Evolutionary conservation across 2,113 vertebrate genomes (phyloP).

Genomic region (Malurus cyaneus): DNA sequence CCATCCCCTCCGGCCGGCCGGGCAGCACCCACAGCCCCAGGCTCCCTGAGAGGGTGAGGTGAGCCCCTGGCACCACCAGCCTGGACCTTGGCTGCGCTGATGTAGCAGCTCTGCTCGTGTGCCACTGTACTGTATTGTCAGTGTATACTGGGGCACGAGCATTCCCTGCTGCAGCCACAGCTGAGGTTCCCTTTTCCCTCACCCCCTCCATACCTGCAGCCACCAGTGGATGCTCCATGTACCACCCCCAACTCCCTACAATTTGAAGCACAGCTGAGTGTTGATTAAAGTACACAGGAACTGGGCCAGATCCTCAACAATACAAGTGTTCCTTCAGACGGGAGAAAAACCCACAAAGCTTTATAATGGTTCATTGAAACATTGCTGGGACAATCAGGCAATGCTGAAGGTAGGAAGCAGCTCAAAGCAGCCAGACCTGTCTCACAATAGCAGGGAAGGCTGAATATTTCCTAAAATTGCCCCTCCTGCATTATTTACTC

Average conservation of each 20-base stretch:
- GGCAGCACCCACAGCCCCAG: rapidly evolving
- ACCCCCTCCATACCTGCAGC: neutral
- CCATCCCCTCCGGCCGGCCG: rapidly evolving
- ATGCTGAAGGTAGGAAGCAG: neutral
- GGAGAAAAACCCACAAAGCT: neutral
- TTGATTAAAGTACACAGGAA: neutral
- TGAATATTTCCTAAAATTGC: slow-evolving; percentile 15
- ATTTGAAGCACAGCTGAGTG: neutral
- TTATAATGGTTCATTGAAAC: neutral
- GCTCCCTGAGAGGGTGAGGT: too few relatives aligned
- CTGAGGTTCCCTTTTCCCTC: neutral
- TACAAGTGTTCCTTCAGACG: neutral
- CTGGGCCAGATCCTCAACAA: neutral
- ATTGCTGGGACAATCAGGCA: neutral
- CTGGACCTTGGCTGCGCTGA: neutral
- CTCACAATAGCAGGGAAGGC: neutral
- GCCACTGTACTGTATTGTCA: too few relatives aligned
- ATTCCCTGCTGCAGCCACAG: neutral
- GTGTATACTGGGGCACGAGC: neutral
- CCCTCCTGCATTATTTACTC: slow-evolving; percentile 6
- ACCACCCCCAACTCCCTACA: neutral
- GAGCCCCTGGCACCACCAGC: neutral
- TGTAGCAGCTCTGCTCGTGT: neutral
- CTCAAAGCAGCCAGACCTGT: slow-evolving; percentile 21
- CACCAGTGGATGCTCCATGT: neutral